Conservation (phyloP, 1,140 invertebrate species). For the Meloidogyne floridensis region DNA sequence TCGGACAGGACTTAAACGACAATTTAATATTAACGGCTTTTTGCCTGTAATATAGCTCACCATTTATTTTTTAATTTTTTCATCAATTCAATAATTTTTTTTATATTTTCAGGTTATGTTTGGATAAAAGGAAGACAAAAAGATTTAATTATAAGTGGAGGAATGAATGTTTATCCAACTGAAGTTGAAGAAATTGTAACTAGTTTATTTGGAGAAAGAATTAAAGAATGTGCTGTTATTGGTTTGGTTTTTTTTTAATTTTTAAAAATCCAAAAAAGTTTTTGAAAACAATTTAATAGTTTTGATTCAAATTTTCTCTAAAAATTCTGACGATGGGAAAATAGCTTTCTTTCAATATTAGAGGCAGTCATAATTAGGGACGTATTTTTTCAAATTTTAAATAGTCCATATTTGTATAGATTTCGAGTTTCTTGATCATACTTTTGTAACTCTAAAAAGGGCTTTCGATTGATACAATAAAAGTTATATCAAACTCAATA, state of each 20-base stretch:
- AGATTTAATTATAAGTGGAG: constrained; percentile 62
- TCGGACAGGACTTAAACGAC: no score
- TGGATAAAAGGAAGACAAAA: constrained; percentile 57
- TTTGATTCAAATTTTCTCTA: not conserved
- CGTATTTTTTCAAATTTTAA: no score
- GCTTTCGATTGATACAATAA: no score
- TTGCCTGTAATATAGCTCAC: no score
- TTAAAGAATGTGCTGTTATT: constrained; percentile 60
- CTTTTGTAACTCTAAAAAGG: no score
- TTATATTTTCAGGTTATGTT: constrained; percentile 42
- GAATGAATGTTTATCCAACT: constrained; percentile 64
- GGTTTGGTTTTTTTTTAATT: constrained; percentile 35
- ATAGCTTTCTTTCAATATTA: no score
- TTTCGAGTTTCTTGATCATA: no score
- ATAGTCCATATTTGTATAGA: no score
- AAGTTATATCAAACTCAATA: no score
- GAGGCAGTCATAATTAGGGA: no score
- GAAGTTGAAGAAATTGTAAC: constrained; percentile 64
- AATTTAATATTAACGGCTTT: no score
- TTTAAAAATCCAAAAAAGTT: not conserved
- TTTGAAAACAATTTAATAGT: not conserved
- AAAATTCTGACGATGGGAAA: no score
- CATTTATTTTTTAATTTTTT: constrained; percentile 1
- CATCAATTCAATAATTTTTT: constrained; percentile 2
- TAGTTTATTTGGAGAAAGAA: constrained; percentile 38